Evolutionary conservation across 1,140 invertebrate genomes (phyloP), one percentile per base, ranked within the genome.

Genomic region (Stenopsyche tienmushanensis): DNA sequence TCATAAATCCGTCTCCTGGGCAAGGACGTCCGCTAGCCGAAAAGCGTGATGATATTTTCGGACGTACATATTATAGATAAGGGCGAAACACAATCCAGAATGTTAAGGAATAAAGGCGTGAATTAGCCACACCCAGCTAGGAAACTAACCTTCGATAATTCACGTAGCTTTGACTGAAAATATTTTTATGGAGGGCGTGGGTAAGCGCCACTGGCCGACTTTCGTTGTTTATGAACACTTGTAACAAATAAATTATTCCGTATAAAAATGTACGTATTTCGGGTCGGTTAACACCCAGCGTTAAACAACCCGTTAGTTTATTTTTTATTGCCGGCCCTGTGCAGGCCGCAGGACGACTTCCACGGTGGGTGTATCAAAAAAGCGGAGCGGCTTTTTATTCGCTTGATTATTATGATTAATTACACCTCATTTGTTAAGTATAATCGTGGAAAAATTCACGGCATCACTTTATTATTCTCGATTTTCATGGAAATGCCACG

Each of bases 391-490:
- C 42, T 53, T 60, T 64, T 64, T 68, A 69, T 66, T 63, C 58
- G 59, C 53, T 69, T 65, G 53, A 66, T 69, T 69, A 64, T 69
- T 65, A 66, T 69, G 64, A 69, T 69, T 69, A 69, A 69, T 69
- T 58, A 54, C 54, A 42, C 29, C 52, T 58, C 59, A 44, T 69
- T 66, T 60, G 42, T 60, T 60, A 60, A 60, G 47, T 47, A 34
- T 34, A 39, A 60, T 60, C 57, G 29, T 41, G 42, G 54, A 15
- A 47, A 47, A 47, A 47, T 47, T 20, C 44, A 13, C 7, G 18
- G 18, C 18, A 15, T 47, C 44, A 15, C 13, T 15, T 15, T 47
- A 47, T 20, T 20, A 15, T 34, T 7, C 29, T 34, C 13, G 44
- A 5, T 20, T 20, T 20, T 47, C 44, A 15, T 13, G 44, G 13